These are phyloP conservation scores for Sciurus vulgaris DNA, from an alignment of 2,797 vertebrate species.

Conservation along the genomic window DNA sequence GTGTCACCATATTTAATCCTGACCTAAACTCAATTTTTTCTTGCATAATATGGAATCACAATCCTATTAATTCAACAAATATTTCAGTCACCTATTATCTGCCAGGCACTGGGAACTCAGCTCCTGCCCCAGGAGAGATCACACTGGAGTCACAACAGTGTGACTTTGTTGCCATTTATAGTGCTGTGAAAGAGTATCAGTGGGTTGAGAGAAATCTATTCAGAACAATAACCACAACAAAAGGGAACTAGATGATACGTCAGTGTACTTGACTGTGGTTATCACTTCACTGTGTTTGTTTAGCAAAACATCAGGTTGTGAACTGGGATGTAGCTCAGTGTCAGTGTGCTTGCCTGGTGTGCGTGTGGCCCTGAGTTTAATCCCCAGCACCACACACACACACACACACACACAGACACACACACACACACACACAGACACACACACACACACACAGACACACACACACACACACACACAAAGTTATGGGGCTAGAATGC, in stretches of 20 bases:
- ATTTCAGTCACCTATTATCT: not conserved
- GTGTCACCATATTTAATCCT: not conserved
- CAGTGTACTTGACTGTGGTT: not conserved
- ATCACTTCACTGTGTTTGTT: not conserved
- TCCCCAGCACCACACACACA: too few relatives aligned
- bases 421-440: too few relatives aligned
- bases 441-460: too few relatives aligned
- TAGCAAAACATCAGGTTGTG: too few relatives aligned
- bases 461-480: too few relatives aligned
- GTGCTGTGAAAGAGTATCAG: not conserved
- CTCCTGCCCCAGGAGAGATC: not conserved
- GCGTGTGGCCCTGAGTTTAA: too few relatives aligned
- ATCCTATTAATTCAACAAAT: not conserved
- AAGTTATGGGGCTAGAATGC: not conserved
- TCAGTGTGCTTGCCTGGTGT: too few relatives aligned
- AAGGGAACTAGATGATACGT: not conserved
- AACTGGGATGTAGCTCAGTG: too few relatives aligned
- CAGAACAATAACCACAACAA: not conserved
- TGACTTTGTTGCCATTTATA: not conserved
- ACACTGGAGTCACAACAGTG: not conserved
- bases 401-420: too few relatives aligned
- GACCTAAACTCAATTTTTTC: not conserved
- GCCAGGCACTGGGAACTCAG: not conserved
- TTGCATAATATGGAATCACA: not conserved
- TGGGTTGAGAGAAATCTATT: not conserved